A percentile compares a stretch with the other conserved stretches of the same genome.
Evolutionary conservation across 1,140 invertebrate species (phyloP).

Genomic region (Lucilia sericata): DNA sequence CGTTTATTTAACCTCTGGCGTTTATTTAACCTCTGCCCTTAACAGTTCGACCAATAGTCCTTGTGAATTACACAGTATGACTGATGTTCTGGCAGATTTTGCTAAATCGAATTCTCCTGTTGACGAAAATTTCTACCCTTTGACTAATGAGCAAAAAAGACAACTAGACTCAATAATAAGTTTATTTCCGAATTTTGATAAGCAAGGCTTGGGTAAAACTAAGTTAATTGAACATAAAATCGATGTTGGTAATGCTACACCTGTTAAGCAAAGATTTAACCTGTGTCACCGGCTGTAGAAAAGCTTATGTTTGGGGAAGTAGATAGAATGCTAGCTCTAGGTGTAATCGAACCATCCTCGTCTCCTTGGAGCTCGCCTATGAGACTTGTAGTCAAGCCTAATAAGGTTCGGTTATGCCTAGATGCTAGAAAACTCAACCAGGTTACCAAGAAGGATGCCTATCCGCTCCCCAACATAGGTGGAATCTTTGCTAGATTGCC

Average conservation of each 20-base stretch:
- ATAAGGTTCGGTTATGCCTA: conserved; percentile 26
- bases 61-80: background rate
- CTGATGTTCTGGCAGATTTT: background rate
- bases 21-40: background rate
- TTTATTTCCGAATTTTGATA: conserved; percentile 7
- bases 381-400: background rate
- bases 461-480: conserved; percentile 35
- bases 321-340: conserved; percentile 35
- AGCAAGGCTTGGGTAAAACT: conserved; percentile 34
- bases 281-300: conserved; percentile 43
- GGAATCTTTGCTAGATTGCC: conserved; percentile 40
- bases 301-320: conserved; percentile 31
- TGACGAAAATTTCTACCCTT: background rate
- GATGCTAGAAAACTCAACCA: conserved; percentile 28
- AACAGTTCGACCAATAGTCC: background rate
- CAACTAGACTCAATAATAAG: conserved; percentile 31
- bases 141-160: background rate
- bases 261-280: conserved; percentile 42
- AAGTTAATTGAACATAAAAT: conserved; percentile 29
- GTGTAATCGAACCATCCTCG: conserved; percentile 22
- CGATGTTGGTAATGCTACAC: conserved; percentile 9
- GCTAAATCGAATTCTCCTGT: background rate
- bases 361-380: background rate
- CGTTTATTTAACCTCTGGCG: background rate
- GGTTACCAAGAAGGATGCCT: conserved; percentile 14